Conservation (phyloP, 2,113 vertebrate genomes). For the Malurus elegans region DNA sequence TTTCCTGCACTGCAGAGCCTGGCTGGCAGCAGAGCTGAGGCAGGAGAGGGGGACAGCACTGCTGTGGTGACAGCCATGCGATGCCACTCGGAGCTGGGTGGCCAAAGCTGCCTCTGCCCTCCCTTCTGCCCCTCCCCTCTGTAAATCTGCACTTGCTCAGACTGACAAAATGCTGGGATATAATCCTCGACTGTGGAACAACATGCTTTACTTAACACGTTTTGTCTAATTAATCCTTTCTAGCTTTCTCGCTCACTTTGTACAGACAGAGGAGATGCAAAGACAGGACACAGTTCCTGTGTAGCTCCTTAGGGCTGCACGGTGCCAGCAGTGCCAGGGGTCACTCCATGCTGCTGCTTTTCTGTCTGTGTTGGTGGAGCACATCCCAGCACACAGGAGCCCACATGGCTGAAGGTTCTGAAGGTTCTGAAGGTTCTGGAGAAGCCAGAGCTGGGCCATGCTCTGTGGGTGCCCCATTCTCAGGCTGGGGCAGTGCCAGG, state of each 20-base stretch:
- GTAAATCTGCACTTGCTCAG: background rate
- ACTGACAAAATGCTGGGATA: background rate
- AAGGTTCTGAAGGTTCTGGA: background rate
- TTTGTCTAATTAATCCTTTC: background rate
- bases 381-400: background rate
- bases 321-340: background rate
- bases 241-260: background rate
- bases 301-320: background rate
- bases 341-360: background rate
- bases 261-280: background rate
- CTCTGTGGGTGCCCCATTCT: background rate
- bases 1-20: background rate
- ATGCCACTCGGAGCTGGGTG: background rate
- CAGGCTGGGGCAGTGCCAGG: background rate
- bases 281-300: background rate
- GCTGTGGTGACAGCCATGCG: accelerated
- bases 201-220: background rate
- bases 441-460: background rate
- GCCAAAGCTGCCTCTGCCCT: background rate
- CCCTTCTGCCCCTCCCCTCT: background rate
- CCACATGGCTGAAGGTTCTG: background rate
- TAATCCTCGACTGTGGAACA: background rate
- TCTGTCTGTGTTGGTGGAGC: background rate
- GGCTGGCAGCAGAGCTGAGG: background rate
- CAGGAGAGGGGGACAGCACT: background rate